Base-by-base conservation (phyloP, 2,888 invertebrate species). In the Rotaria sp. region DNA sequence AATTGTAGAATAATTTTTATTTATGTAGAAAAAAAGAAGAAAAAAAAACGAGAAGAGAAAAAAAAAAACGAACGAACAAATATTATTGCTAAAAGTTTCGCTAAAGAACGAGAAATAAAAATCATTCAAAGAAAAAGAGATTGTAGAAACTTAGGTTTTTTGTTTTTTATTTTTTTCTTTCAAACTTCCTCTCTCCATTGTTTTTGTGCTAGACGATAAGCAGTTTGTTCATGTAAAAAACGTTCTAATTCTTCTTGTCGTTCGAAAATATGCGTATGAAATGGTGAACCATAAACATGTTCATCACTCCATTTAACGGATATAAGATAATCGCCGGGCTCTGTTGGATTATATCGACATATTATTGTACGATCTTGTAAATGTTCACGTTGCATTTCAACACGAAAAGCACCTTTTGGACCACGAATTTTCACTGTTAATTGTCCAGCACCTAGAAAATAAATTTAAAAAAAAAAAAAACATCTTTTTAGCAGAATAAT, bases 211-310 rank as follows among this genome's bases (percentile, higher is more conserved):
- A 35, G 67, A 67, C 67, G 67, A 67, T 67, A 67, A 21, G 67
- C 35, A 80, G 45, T 80, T 80, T 80, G 80, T n/a, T 80, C 80
- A 80, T 75, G 80, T 50, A 85, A 85, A 84, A 84, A 87, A 84
- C 89, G 88, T 85, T 90, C 90, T 84, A 97, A 93, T 91, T 99
- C 98, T 91, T 97, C 96, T 91, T 97, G 96, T 18, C 98, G 98
- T 92, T 99, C 99, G 92, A 98, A 97, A 89, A 99, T 99, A 95
- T 97, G 96, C 88, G 99, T 97, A 88, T 95, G 95, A 93, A 99
- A 99, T 0, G 99, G 98, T 80, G 96, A 97, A 86, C 98, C 98
- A 85, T 97, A 97, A 45, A 98, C 97, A 90, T 97, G 94, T 88
- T 97, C 96, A 41, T 96, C 97, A 10, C 98, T 97, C 98, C 98